A percentile compares a stretch with the other conserved stretches of the same genome.
Evolutionary conservation across 1,140 invertebrate genomes (phyloP).

Genomic region (Neodiprion pinetum): DNA sequence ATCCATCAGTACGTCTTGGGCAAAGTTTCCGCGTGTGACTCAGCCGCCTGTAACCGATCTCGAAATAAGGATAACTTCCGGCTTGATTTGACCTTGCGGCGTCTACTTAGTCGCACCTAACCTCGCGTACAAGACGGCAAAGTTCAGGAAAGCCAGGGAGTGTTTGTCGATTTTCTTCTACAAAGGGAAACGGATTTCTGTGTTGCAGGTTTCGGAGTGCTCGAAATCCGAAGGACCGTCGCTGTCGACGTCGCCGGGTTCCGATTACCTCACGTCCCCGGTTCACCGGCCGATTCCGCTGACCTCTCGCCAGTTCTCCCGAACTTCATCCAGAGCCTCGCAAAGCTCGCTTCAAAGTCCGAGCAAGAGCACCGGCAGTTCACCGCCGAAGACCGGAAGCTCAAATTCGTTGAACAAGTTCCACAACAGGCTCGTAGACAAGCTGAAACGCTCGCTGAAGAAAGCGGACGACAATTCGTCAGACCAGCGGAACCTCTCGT

Average conservation of each 20-base stretch:
- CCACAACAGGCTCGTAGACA: conserved; percentile 83
- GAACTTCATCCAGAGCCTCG: conserved; percentile 67
- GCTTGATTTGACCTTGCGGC: no score
- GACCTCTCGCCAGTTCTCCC: conserved; percentile 66
- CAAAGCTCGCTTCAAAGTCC: conserved; percentile 69
- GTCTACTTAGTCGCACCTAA: no score
- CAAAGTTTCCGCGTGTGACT: no score
- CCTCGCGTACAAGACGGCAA: no score
- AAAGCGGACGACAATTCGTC: conserved; percentile 68
- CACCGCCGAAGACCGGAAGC: conserved; percentile 66
- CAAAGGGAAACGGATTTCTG: neutral
- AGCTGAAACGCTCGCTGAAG: conserved; percentile 78
- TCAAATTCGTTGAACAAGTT: conserved; percentile 81
- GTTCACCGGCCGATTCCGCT: conserved; percentile 72
- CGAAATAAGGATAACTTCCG: no score
- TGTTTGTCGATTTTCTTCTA: no score
- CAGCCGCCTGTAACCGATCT: no score
- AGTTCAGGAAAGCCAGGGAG: no score
- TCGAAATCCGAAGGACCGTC: conserved; percentile 78
- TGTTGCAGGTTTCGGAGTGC: conserved; percentile 71
- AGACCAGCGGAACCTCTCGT: conserved; percentile 60
- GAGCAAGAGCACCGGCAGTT: conserved; percentile 67
- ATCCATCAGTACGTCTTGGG: no score
- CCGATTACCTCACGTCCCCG: conserved; percentile 67
- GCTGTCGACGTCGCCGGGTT: conserved; percentile 75